These are phyloP conservation scores for Sialis lutaria DNA, from an alignment of 2,888 invertebrate species.

Conservation along the genomic window DNA sequence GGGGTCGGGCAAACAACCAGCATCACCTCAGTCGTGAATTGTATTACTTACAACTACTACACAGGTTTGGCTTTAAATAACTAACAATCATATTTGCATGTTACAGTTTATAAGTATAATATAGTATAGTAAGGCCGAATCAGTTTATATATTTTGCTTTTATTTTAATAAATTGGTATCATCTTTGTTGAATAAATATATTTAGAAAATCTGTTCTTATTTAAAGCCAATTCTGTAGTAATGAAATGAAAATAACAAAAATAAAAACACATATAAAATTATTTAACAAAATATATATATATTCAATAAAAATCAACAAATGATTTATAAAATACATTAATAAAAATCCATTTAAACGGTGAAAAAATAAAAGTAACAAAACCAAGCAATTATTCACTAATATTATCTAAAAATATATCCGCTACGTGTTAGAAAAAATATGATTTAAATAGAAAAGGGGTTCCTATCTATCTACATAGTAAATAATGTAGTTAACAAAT, in stretches of 20 bases:
- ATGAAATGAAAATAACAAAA: background rate
- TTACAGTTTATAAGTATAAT: too few relatives aligned
- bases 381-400: slow-evolving; percentile 3
- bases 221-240: background rate
- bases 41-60: too few relatives aligned
- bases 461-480: slow-evolving; percentile 3
- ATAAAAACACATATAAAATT: slow-evolving; percentile 2
- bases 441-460: slow-evolving; percentile 4
- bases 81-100: too few relatives aligned
- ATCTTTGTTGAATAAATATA: too few relatives aligned
- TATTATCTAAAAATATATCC: background rate
- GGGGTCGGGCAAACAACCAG: too few relatives aligned
- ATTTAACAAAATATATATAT: slow-evolving; percentile 10
- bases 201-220: too few relatives aligned
- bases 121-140: too few relatives aligned
- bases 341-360: slow-evolving; percentile 10
- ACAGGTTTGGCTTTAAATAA: too few relatives aligned
- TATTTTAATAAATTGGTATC: too few relatives aligned
- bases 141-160: too few relatives aligned
- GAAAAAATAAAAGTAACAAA: slow-evolving; percentile 13
- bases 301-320: slow-evolving; percentile 9
- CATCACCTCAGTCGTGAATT: too few relatives aligned
- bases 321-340: slow-evolving; percentile 11
- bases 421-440: slow-evolving; percentile 6
- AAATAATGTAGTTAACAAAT: background rate